Base-by-base conservation (phyloP, 1,140 invertebrate genomes). In the Ylistrum balloti region DNA sequence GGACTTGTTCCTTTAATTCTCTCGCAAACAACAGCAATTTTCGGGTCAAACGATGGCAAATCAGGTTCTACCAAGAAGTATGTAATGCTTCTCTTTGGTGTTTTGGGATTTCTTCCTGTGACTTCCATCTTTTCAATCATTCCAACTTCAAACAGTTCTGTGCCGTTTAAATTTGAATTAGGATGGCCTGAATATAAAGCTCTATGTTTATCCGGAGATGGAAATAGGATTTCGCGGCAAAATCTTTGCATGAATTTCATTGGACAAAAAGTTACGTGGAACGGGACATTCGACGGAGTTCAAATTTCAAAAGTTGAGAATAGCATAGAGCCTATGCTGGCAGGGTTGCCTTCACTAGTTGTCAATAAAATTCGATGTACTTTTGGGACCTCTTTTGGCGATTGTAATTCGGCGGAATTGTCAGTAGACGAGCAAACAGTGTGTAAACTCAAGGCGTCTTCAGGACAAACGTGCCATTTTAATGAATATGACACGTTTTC, bases 281-380 rank as follows among this genome's bases (percentile, higher is more conserved):
- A 74, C 22, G 56, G 56, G 28, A 74, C 56, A 74, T 74, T 74
- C 56, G 56, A 74, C 5, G 56, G n/a, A 28, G 56, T 11, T 7
- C 9, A 74, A 28, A 74, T 74, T 2, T 5, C 56, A n/a, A n/a
- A 74, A 74, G 56, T 74, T 74, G 22, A 28, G n/a, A 74, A 74
- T 74, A 28, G 17, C n/a, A 74, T 74, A 1, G 56, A 74, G n/a
- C 17, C 56, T 28, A 74, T 74, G 56, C 3, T 74, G 15, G 5
- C 56, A 28, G 56, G 56, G 28, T 11, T 74, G 5, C 56, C 56
- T 74, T 74, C 56, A 9, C 3, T 74, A 5, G 56, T 74, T 11
- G 56, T 74, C 56, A 74, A 74, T 74, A 74, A 74, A 74, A 74
- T 74, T 74, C 56, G 56, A 2, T 74, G 56, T 74, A 74, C 5